A percentile compares a stretch with the other conserved stretches of the same genome.
These are phyloP conservation scores for Callorhinus ursinus DNA, from an alignment of 2,113 vertebrate species.

Conservation along the genomic window DNA sequence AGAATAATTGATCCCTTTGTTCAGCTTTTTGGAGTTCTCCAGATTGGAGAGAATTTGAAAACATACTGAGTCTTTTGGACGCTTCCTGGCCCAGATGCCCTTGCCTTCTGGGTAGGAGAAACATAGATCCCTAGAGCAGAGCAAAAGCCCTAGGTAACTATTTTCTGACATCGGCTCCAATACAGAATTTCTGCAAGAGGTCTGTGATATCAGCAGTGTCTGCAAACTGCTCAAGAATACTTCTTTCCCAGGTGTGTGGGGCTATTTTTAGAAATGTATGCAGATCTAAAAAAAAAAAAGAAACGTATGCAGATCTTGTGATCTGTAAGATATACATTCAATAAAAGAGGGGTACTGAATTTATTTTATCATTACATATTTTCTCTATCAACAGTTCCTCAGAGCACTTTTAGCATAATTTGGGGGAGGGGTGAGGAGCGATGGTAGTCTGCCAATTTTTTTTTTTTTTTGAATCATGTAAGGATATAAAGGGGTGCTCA, in stretches of 20 bases:
- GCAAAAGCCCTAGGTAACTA: neutral
- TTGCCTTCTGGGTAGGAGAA: neutral
- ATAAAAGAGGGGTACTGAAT: neutral
- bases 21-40: neutral
- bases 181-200: neutral
- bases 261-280: conserved; percentile 65
- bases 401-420: neutral
- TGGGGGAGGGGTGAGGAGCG: neutral
- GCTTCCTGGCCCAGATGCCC: neutral
- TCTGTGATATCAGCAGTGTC: neutral
- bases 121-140: neutral
- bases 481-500: neutral
- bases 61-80: neutral
- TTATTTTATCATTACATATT: conserved; percentile 11
- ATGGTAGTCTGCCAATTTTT: neutral
- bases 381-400: conserved; percentile 16
- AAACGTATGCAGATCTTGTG: conserved; percentile 25
- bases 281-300: conserved; percentile 18
- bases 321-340: conserved; percentile 18
- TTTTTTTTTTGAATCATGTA: neutral
- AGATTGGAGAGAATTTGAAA: neutral
- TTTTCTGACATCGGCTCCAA: neutral
- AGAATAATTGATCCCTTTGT: neutral
- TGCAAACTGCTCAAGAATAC: neutral
- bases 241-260: conserved; percentile 24